Base-by-base conservation (phyloP, 2,888 invertebrate species). In the Amblyjoppa fuscipennis region DNA sequence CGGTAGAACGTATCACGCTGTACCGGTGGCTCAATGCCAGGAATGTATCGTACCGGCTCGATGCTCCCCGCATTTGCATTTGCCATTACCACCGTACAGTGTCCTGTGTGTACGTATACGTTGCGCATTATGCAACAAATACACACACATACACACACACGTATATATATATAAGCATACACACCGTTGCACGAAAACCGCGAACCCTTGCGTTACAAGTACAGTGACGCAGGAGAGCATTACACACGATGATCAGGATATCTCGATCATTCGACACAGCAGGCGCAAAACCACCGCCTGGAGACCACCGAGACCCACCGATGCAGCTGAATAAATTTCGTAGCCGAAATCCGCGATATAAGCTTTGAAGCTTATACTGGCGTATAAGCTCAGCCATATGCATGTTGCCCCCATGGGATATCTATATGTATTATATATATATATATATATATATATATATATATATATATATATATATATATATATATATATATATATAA, bases 251-350 rank as follows among this genome's bases (percentile, higher is more conserved):
- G 53, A 73, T 56, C 38, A 56, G 53, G 56, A 16, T 38, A 20
- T 59, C 73, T 38, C 34, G 56, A 73, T 56, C 56, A 56, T 56
- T 73, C 25, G 56, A 56, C 56, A 38, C 56, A 59, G 56, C 73
- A 73, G 38, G 59, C 56, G 73, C 59, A 41, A 59, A 45, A 73
- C 38, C 41, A 25, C 38, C 56, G 59, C 41, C 59, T 16, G 73
- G 41, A 56, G 59, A 56, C 59, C 41, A 16, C 16, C 28, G 38
- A 25, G 31, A 51, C n/a, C 16, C 45, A 20, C 16, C 41, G 38
- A 73, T 59, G 56, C 25, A 59, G 59, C 59, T 38, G 73, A 73
- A 73, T 73, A 73, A 73, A 73, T 73, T 73, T 73, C 25, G 16
- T 45, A 38, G 41, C 25, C 38, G 41, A 73, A 59, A 56, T 56